phyloP scores from a whole-genome alignment of 2,888 invertebrate genomes.

The Sturmia bella region DNA sequence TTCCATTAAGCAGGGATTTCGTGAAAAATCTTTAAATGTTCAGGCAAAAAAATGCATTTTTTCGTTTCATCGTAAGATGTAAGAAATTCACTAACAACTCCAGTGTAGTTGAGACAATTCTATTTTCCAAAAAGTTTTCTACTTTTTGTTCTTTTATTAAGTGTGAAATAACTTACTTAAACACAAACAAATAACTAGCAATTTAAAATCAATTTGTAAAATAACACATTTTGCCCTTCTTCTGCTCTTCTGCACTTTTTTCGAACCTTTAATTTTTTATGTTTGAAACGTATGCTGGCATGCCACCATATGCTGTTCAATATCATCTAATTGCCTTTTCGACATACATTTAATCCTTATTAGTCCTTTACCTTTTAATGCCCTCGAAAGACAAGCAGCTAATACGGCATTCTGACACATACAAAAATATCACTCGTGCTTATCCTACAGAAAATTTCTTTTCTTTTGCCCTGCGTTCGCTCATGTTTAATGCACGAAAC shows the following conservation, averaged over 20 bases:
- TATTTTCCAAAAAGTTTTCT: constrained; percentile 41
- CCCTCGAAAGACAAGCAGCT: constrained; percentile 33
- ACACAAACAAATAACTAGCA: constrained; percentile 70
- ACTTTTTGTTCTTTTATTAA: constrained; percentile 28
- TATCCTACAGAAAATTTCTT: constrained; percentile 60
- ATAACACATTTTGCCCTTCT: background rate
- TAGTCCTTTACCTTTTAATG: constrained; percentile 73
- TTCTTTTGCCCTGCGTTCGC: background rate
- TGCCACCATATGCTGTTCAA: constrained; percentile 56
- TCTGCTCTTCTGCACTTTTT: constrained; percentile 20
- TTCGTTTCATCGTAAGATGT: no score
- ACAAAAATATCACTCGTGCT: constrained; percentile 62
- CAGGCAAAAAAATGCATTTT: no score
- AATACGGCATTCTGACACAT: constrained; percentile 36
- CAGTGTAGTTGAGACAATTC: no score
- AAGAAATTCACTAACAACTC: no score
- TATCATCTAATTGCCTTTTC: constrained; percentile 79
- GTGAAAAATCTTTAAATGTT: no score
- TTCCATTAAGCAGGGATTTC: no score
- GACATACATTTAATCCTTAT: constrained; percentile 81
- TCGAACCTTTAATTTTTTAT: constrained; percentile 71
- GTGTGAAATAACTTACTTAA: constrained; percentile 67
- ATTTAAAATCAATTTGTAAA: constrained; percentile 71
- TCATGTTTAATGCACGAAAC: constrained; percentile 44
- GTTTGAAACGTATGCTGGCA: constrained; percentile 3